Evolutionary conservation across 2,888 invertebrate species (phyloP).

Genomic region (Caenorhabditis sinica): DNA sequence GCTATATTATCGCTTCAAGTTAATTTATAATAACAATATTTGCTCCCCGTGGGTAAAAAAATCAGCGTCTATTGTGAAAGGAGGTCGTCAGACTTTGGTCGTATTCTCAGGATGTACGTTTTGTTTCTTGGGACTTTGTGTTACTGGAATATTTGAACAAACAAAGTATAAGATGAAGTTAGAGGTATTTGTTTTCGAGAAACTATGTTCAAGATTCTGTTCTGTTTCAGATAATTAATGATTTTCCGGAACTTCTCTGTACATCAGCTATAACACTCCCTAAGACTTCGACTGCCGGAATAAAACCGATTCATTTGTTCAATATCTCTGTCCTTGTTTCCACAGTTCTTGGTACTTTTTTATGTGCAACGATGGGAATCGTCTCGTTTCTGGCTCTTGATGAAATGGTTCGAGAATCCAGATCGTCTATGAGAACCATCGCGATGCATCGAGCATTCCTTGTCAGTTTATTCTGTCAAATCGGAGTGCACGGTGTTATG

Average conservation of each 20-base stretch:
- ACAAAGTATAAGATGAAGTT: conserved; percentile 24
- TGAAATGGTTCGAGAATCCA: conserved; percentile 39
- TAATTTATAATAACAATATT: conserved; percentile 32
- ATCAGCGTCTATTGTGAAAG: neutral
- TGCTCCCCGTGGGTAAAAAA: conserved; percentile 33
- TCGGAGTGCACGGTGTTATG: conserved; percentile 48
- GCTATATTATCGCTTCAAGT: conserved; percentile 57
- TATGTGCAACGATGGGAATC: conserved; percentile 17
- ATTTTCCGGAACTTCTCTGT: conserved; percentile 54
- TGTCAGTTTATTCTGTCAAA: conserved; percentile 55
- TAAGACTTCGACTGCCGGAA: conserved; percentile 10
- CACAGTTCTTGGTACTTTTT: conserved; percentile 19
- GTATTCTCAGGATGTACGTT: conserved; percentile 6
- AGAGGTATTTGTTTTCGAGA: conserved; percentile 20
- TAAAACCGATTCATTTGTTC: conserved; percentile 58
- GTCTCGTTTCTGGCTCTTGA: conserved; percentile 40
- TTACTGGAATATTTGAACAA: conserved; percentile 54
- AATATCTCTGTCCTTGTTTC: conserved; percentile 36
- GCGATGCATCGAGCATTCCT: conserved; percentile 55
- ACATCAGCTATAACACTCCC: conserved; percentile 27
- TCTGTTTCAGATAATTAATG: conserved; percentile 30
- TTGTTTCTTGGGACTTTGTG: conserved; percentile 20
- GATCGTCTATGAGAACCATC: conserved; percentile 42
- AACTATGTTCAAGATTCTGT: too few relatives aligned
- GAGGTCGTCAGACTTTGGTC: neutral